Base-by-base conservation (phyloP, 1,140 invertebrate genomes). In the Oedothorax gibbosus region DNA sequence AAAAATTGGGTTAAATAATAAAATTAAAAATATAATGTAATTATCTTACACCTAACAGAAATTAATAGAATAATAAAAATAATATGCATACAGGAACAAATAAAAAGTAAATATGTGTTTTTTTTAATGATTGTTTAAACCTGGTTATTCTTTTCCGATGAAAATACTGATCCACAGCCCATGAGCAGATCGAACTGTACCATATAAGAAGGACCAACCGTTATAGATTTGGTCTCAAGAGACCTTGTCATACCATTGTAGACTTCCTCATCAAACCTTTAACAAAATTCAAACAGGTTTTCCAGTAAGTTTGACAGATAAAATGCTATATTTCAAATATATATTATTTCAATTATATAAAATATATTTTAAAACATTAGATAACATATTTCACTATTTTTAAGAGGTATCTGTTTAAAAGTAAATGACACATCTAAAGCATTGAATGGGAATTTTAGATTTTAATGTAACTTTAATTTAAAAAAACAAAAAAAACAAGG, bases 171-270 rank as follows among this genome's bases (percentile, higher is more conserved):
- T 10, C 88, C 88, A 87, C 91, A 91, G 8, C 90, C 90, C 88
- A 91, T 91, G 0, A 90, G 89, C 4, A 91, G 87, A 68, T 91
- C 90, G 89, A 91, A 91, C 87, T 91, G 90, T 11, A 91, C 88
- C 87, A 91, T 90, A 73, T 90, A 90, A 0, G 89, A 90, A 10
- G 91, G 90, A 0, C 91, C 91, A 57, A 91, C 88, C 57, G 89
- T 87, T 54, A 91, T 88, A 5, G 90, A 88, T 62, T 90, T 89
- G 0, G 91, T 91, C 85, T 89, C 89, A 54, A 90, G 78, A 53
- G 87, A 88, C 11, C 89, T 86, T 1, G 79, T 86, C 10, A 69
- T 21, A n/a, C 78, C 77, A 86, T 69, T 81, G 49, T 84, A 84
- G 11, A 75, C 77, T 64, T 82, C 73, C 64, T 85, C 83, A 71